Evolutionary conservation across 2,797 vertebrate species (phyloP).

Genomic region (Galagoides demidoff): DNA sequence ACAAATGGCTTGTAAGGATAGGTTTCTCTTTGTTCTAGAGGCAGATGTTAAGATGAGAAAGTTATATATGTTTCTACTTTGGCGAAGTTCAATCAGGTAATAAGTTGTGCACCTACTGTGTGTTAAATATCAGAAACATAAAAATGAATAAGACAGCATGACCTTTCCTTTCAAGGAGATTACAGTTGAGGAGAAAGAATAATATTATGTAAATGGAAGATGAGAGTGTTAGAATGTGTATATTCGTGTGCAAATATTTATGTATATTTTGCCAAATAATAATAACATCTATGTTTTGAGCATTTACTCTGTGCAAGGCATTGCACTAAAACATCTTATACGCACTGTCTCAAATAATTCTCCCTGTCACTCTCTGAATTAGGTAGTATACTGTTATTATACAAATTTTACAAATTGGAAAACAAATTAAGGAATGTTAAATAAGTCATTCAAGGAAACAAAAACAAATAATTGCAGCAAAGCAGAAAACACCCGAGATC

Average conservation of each 20-base stretch:
- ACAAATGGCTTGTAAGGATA: background rate
- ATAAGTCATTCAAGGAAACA: background rate
- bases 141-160: background rate
- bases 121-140: background rate
- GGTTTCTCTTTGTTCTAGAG: background rate
- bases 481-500: background rate
- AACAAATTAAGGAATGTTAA: background rate
- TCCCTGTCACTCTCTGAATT: background rate
- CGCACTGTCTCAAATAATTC: background rate
- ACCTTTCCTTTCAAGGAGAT: constrained; percentile 8
- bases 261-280: background rate
- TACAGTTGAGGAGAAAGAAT: background rate
- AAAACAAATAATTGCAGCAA: background rate
- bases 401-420: background rate
- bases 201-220: background rate
- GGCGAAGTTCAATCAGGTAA: background rate
- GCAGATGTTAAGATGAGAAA: background rate
- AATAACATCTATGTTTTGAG: background rate
- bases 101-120: background rate
- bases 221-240: background rate
- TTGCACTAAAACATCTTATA: background rate
- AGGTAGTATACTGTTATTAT: background rate
- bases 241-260: background rate
- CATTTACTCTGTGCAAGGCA: background rate
- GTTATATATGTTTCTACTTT: background rate